These are phyloP conservation scores for Trichonephila clavata DNA, from an alignment of 1,140 invertebrate species.

Conservation along the genomic window DNA sequence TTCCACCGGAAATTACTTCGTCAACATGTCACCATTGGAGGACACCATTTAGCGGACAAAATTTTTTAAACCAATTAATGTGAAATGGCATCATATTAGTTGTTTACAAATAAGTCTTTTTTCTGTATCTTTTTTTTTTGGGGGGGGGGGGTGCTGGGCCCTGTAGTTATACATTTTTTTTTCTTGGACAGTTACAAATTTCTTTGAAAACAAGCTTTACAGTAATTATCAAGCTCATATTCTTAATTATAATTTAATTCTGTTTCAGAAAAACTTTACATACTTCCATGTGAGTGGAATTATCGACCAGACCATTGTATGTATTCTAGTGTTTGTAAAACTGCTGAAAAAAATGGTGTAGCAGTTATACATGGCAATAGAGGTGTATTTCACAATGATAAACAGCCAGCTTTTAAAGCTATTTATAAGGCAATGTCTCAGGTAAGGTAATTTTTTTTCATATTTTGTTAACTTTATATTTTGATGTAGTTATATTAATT, in stretches of 20 bases:
- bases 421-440: slow-evolving; percentile 87
- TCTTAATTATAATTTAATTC: slow-evolving; percentile 6
- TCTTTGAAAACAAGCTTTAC: too few species aligned
- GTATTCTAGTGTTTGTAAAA: slow-evolving; percentile 91
- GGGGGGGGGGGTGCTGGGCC: too few species aligned
- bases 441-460: slow-evolving; percentile 30
- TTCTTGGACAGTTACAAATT: too few species aligned
- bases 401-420: slow-evolving; percentile 92
- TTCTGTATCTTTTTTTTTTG: too few species aligned
- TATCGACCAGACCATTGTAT: slow-evolving; percentile 97
- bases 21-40: too few species aligned
- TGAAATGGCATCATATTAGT: too few species aligned
- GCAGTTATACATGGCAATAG: slow-evolving; percentile 94
- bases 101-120: too few species aligned
- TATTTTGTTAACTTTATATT: background rate
- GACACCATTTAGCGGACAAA: too few species aligned
- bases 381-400: slow-evolving; percentile 90
- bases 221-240: too few species aligned
- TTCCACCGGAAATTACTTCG: too few species aligned
- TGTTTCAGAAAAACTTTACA: slow-evolving; percentile 87
- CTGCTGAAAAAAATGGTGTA: slow-evolving; percentile 89
- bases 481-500: background rate
- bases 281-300: slow-evolving; percentile 93
- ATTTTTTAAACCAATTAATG: too few species aligned
- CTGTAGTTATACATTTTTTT: too few species aligned